phyloP scores from a whole-genome alignment of 2,113 vertebrate genomes.

The Pterocles burchelli region DNA sequence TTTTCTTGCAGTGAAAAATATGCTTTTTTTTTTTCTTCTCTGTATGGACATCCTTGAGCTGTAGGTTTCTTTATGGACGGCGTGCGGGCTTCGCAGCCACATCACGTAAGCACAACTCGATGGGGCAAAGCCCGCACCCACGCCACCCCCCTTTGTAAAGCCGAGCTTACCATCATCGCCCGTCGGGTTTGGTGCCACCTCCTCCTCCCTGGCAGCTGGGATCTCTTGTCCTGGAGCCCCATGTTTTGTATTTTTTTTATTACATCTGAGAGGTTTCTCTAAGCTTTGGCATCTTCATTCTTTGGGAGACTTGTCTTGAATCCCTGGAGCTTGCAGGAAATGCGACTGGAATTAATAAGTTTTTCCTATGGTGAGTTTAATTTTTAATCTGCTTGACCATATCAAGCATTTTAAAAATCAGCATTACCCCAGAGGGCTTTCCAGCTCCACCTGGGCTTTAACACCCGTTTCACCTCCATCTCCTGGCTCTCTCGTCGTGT shows the following conservation, averaged over 20 bases:
- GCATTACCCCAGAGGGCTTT: neutral
- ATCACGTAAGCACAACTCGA: constrained; percentile 70
- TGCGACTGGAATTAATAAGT: neutral
- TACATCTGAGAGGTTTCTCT: neutral
- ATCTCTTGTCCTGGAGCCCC: neutral
- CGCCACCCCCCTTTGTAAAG: neutral
- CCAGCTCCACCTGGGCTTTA: neutral
- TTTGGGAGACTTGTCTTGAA: neutral
- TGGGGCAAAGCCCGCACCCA: constrained; percentile 12
- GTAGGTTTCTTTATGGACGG: neutral
- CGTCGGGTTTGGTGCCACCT: neutral
- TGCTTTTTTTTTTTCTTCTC: neutral
- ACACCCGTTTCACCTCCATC: neutral
- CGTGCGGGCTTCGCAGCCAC: neutral
- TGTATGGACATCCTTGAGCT: constrained; percentile 13
- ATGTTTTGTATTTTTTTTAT: neutral
- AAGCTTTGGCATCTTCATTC: neutral
- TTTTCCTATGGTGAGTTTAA: neutral
- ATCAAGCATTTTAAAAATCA: neutral
- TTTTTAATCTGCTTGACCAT: neutral
- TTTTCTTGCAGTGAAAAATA: neutral
- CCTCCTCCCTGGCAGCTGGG: neutral
- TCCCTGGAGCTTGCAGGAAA: neutral
- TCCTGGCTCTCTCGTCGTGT: fast-evolving
- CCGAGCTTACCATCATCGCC: neutral